Conservation (phyloP, 2,113 vertebrate genomes). For the Megaceryle torquata region DNA sequence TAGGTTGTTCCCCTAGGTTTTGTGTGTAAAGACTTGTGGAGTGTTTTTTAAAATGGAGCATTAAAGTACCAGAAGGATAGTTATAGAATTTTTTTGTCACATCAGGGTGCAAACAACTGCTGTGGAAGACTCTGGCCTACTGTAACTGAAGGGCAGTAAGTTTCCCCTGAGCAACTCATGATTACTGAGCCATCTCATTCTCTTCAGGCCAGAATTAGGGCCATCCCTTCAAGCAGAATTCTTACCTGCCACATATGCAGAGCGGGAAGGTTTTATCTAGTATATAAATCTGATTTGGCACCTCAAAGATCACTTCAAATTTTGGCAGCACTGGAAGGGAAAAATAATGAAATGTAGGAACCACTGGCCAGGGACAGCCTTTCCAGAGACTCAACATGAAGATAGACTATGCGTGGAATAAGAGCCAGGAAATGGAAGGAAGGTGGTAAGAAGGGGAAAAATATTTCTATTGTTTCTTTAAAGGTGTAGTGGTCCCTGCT, state of each 20-base stretch:
- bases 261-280: conserved; percentile 9
- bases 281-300: background rate
- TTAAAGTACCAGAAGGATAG: background rate
- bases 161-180: background rate
- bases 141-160: background rate
- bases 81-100: background rate
- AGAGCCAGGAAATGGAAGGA: background rate
- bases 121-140: background rate
- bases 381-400: background rate
- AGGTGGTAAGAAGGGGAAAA: background rate
- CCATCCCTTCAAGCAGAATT: background rate
- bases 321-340: conserved; percentile 43
- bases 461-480: background rate
- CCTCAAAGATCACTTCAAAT: conserved; percentile 53
- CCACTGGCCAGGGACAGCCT: background rate
- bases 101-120: background rate
- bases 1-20: background rate
- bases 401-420: background rate
- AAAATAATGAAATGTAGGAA: background rate
- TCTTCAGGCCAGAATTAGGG: background rate
- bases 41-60: background rate
- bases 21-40: background rate
- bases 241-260: conserved; percentile 60
- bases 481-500: background rate
- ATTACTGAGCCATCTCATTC: background rate